Evolutionary conservation across 2,797 vertebrate genomes (phyloP).

Genomic region (Poeciliopsis paucimaculata): DNA sequence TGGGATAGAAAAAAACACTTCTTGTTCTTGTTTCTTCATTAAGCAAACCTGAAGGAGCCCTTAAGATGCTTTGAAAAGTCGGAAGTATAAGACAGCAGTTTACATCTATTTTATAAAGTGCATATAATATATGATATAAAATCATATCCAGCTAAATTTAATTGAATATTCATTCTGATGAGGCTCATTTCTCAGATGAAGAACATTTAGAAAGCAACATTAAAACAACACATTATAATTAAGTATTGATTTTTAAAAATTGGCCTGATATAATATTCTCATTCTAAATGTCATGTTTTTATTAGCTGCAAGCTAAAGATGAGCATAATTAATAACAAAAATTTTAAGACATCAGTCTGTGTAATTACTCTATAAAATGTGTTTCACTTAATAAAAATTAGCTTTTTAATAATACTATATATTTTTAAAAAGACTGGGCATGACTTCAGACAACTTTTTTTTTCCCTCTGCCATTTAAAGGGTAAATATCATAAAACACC

Average conservation of each 20-base stretch:
- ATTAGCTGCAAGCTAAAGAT: not conserved
- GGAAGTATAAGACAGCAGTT: conserved; percentile 1
- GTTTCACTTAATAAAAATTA: not conserved
- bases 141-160: not conserved
- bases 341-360: not conserved
- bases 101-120: not conserved
- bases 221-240: not conserved
- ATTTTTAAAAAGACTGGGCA: not conserved
- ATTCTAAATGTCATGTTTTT: not conserved
- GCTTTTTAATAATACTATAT: not conserved
- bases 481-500: too few relatives aligned
- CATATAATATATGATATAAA: not conserved
- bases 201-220: not conserved
- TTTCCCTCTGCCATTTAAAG: too few relatives aligned
- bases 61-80: conserved; percentile 34
- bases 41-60: conserved; percentile 24
- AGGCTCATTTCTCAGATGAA: not conserved
- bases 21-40: conserved; percentile 28
- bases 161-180: not conserved
- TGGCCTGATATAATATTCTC: not conserved
- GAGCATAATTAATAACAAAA: not conserved
- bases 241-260: not conserved
- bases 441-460: not conserved
- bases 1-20: not conserved
- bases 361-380: not conserved